A percentile compares a stretch with the other conserved stretches of the same genome.
phyloP scores from a whole-genome alignment of 2,888 invertebrate genomes.

The Gastrophysa polygoni region DNA sequence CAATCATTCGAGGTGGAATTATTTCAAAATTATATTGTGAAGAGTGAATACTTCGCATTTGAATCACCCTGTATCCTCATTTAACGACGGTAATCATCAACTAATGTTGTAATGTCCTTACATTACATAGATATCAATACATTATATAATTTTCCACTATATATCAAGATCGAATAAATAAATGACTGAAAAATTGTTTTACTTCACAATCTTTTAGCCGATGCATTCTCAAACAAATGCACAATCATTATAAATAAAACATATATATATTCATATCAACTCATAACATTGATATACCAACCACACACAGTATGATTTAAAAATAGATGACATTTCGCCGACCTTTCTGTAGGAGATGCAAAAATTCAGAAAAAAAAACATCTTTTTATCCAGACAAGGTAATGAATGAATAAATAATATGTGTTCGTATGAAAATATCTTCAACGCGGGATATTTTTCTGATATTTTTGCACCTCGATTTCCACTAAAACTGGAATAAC shows the following conservation, averaged over 20 bases:
- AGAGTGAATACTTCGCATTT: too few species aligned
- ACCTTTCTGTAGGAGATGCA: conserved; percentile 31
- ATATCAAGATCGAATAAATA: conserved; percentile 24
- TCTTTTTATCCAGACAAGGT: not conserved
- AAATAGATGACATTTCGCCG: conserved; percentile 47
- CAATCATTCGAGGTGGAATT: too few species aligned
- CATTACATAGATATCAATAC: not conserved
- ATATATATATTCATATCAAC: conserved; percentile 52
- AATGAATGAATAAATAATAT: too few species aligned
- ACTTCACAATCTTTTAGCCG: conserved; percentile 27
- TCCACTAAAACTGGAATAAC: conserved; percentile 62
- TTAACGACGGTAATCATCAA: too few species aligned
- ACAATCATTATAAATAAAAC: conserved; percentile 47
- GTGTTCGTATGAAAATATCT: too few species aligned
- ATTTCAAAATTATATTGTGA: too few species aligned
- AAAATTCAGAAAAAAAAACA: conserved; percentile 4
- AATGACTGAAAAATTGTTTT: conserved; percentile 31
- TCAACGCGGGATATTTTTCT: not conserved
- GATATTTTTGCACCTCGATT: conserved; percentile 30
- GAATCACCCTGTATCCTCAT: too few species aligned
- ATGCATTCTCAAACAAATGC: conserved; percentile 62
- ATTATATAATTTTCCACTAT: not conserved
- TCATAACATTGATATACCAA: conserved; percentile 61
- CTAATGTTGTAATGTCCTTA: not conserved
- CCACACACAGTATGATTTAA: conserved; percentile 62